Percentiles rank a stretch among this genome's conserved stretches.
These are phyloP conservation scores for Lutjanus erythropterus DNA, from an alignment of 2,113 vertebrate species.

Conservation along the genomic window DNA sequence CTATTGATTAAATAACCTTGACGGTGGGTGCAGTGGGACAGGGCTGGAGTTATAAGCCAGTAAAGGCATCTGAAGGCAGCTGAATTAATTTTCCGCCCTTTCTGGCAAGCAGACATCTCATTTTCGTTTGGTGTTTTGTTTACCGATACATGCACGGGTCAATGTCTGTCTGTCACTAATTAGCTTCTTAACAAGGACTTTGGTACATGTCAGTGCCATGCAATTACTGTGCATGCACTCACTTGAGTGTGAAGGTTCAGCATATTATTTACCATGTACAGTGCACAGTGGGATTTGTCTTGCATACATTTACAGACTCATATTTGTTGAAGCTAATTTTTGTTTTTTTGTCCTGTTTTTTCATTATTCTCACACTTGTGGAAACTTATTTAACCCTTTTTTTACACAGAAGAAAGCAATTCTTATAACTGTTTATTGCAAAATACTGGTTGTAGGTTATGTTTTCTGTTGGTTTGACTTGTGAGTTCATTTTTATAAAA, in stretches of 20 bases:
- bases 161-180: conserved; percentile 44
- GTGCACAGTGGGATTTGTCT: conserved; percentile 20
- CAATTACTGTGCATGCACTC: too few species aligned
- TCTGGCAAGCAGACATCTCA: not conserved
- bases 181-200: conserved; percentile 23
- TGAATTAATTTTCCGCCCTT: not conserved
- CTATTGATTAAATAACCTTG: conserved; percentile 25
- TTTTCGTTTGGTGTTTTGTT: conserved; percentile 31
- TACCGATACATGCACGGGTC: conserved; percentile 26
- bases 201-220: conserved; percentile 18
- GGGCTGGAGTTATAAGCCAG: not conserved
- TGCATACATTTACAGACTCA: conserved; percentile 16
- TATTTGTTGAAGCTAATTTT: not conserved
- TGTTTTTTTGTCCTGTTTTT: not conserved
- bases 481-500: not conserved
- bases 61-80: not conserved
- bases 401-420: not conserved
- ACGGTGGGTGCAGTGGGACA: not conserved
- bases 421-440: not conserved
- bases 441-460: not conserved
- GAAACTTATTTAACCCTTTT: not conserved
- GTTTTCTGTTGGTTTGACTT: conserved; percentile 1
- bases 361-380: not conserved
- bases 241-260: conserved; percentile 14
- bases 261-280: not conserved